A percentile compares a stretch with the other conserved stretches of the same genome.
These are phyloP conservation scores for Greenwoodochromis staneri DNA, from an alignment of 2,113 vertebrate genomes.

Conservation along the genomic window DNA sequence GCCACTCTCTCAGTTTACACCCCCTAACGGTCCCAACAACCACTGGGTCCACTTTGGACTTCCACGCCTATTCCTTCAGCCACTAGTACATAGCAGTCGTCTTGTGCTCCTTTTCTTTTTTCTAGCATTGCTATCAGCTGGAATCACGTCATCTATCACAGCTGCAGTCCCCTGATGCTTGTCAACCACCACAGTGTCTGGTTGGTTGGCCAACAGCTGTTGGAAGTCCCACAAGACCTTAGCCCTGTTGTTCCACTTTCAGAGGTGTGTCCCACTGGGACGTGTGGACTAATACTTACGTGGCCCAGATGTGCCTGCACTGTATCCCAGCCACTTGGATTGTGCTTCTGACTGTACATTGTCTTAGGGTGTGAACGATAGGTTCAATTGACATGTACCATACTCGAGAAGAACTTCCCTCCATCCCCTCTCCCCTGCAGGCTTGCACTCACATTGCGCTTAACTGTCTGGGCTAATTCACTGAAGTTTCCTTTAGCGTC, in stretches of 20 bases:
- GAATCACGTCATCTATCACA: neutral
- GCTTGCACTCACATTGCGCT: neutral
- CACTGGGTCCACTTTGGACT: neutral
- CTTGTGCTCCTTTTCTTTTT: neutral
- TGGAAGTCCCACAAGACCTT: neutral
- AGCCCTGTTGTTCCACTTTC: neutral
- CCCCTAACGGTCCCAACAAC: neutral
- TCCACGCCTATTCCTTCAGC: neutral
- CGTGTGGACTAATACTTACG: neutral
- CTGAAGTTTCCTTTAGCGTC: neutral
- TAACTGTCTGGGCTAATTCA: neutral
- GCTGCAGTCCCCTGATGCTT: neutral
- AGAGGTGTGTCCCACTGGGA: neutral
- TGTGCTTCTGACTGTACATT: neutral
- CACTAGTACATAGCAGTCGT: neutral
- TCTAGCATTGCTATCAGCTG: neutral
- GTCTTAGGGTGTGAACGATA: fast-evolving
- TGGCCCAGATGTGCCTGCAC: neutral
- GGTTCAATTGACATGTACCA: neutral
- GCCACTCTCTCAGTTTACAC: neutral
- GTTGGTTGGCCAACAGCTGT: neutral
- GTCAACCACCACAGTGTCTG: neutral
- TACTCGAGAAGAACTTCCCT: neutral
- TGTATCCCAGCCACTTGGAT: neutral
- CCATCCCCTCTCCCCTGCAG: neutral